phyloP scores from a whole-genome alignment of 53 echinoderm and acorn worm genomes.

The Holothuria leucospilota region DNA sequence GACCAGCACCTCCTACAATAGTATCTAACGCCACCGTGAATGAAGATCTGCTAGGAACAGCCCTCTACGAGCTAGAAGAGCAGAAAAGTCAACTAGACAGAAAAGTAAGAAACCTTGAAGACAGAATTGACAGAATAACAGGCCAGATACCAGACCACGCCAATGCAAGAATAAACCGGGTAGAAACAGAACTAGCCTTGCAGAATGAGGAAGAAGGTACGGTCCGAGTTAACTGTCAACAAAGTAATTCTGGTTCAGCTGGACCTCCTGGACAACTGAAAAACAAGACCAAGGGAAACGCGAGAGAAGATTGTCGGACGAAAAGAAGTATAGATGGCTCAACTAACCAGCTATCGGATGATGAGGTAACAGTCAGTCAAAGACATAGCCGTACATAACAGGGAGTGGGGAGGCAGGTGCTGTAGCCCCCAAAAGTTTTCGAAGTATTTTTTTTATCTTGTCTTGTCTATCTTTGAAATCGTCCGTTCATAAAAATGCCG shows the following conservation, averaged over 20 bases:
- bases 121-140: not conserved
- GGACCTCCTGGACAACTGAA: conserved; percentile 1
- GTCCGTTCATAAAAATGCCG: no score
- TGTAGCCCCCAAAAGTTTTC: no score
- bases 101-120: conserved; percentile 45
- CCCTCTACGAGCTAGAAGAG: conserved; percentile 53
- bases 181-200: not conserved
- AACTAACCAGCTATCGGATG: no score
- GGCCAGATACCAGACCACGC: not conserved
- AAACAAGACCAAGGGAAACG: conserved; percentile 10
- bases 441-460: no score
- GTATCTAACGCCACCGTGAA: conserved; percentile 50
- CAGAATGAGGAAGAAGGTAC: no score
- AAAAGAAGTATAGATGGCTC: not conserved
- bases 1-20: conserved; percentile 62
- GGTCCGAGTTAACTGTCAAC: no score
- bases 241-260: no score
- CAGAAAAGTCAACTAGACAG: conserved; percentile 64
- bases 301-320: not conserved
- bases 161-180: not conserved
- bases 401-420: no score
- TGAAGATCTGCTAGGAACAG: conserved; percentile 64
- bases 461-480: no score
- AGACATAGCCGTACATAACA: no score
- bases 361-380: no score